Base-by-base conservation (phyloP, 1,140 invertebrate species). In the Battus philenor region DNA sequence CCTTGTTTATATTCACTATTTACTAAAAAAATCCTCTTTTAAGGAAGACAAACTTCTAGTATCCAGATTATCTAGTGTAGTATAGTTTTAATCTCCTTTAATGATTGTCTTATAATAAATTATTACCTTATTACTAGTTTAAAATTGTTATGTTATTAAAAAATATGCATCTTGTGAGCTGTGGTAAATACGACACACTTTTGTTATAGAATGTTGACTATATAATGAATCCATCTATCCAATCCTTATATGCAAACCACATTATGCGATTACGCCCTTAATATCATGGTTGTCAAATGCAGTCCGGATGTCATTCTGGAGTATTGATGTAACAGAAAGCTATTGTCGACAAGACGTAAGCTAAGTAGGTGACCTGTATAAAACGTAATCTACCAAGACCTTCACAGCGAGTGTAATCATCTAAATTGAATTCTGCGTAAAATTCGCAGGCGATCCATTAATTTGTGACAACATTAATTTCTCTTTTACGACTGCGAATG, bases 381-480 rank as follows among this genome's bases (percentile, higher is more conserved):
- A 15, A 30, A 4, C 27, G 18, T 29, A 27, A 39, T 39, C n/a
- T 15, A 22, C 11, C 22, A 22, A 4, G 36, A 15, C 36, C 13
- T 27, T 27, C 12, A 56, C 32, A 56, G 47, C 34, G 48, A 34
- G 41, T 33, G 59, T 55, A 61, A 59, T 65, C 52, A 44, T 47
- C 38, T 48, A 57, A 62, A 66, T 59, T 54, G 54, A 60, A 58
- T 51, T 52, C 50, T 50, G 41, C 54, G 57, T 54, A 48, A 56
- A 51, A 57, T 52, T 50, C 34, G 38, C 39, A 47, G 38, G 51
- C 49, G 54, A 31, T 47, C 44, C 57, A 58, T 63, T 60, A 63
- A 63, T 67, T 58, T 67, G 60, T 49, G 64, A 60, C 51, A 47
- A 45, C 64, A 61, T 68, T 68, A 61, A 68, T 59, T 60, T 59